Conservation (phyloP, 1,140 invertebrate genomes). For the Zaprionus ghesquierei region DNA sequence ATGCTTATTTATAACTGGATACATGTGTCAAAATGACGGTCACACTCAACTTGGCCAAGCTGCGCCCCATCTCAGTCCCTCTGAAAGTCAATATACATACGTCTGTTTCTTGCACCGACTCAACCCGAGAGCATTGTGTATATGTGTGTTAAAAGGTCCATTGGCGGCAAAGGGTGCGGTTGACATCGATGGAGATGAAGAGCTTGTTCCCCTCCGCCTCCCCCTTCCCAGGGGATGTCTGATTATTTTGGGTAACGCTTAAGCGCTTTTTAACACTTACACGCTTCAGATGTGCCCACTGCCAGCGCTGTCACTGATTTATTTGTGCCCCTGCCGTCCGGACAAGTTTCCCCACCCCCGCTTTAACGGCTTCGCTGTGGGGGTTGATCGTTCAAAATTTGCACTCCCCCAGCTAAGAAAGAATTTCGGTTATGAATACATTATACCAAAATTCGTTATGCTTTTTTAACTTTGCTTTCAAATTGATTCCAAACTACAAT, state of each 20-base stretch:
- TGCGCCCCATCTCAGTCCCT: constrained; percentile 10
- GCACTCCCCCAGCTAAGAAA: constrained; percentile 34
- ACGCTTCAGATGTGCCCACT: constrained; percentile 54
- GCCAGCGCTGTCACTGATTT: constrained; percentile 65
- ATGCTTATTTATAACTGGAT: constrained; percentile 77
- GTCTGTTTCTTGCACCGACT: constrained; percentile 34
- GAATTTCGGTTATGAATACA: constrained; percentile 66
- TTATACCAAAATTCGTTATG: constrained; percentile 67
- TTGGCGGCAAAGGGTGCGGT: constrained; percentile 13
- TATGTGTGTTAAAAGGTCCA: constrained; percentile 51
- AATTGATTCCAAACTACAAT: constrained; percentile 53
- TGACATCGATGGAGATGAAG: neutral
- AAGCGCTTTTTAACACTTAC: constrained; percentile 79
- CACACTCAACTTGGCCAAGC: constrained; percentile 31
- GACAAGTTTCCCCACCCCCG: constrained; percentile 1
- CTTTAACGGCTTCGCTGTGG: neutral
- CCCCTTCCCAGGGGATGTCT: constrained; percentile 2
- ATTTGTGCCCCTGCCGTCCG: constrained; percentile 33
- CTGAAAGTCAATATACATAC: constrained; percentile 51
- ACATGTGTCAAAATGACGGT: constrained; percentile 52
- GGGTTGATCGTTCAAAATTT: constrained; percentile 6
- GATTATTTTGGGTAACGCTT: constrained; percentile 64
- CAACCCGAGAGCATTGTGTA: constrained; percentile 37
- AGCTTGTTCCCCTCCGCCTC: constrained; percentile 10
- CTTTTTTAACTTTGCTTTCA: constrained; percentile 45